Evolutionary conservation across 2,113 vertebrate genomes (phyloP), one percentile per base, ranked within the genome.

Genomic region (Chloroceryle aenea): DNA sequence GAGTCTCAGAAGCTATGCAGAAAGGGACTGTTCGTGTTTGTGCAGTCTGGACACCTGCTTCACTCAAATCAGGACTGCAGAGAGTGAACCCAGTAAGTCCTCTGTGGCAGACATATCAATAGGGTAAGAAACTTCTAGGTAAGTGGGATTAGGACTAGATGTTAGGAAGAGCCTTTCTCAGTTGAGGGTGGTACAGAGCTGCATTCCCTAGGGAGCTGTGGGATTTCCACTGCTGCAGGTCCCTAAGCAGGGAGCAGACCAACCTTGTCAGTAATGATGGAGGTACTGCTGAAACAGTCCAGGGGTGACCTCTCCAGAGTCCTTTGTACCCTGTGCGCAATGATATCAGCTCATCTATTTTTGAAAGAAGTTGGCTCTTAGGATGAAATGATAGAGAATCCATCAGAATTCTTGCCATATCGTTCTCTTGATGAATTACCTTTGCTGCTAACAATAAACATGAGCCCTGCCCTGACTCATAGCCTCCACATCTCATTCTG

Each of bases 331-430:
- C 22, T 67, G 30, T 87, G 47, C 5, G 8, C 61, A 66, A 23
- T 80, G 86, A 27, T 95, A 95, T 68, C 93, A 81, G 47, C 86
- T 93, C 80, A 89, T 97, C 89, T 92, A 14, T 86, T 95, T 96
- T 92, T 84, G 82, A 95, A 80, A 91, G 61, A 92, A 43, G 52
- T 80, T 94, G 82, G 23, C 52, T 90, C 14, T 77, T 67, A 80
- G 61, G 64, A 43, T 90, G 77, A 81, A 74, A 52, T 45, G 30
- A 78, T 94, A 77, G 64, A 23, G 52, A 93, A 94, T 95, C 79
- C 30, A 72, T 96, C 92, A 95, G 29, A 86, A 40, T 11, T 67
- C 68, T 81, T 86, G 67, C 72, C 55, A 29, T 77, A 45, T 91
- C 25, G 1, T 95, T 88, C 85, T 95, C 30, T 73, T 91, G 87